Conservation (phyloP, 1,140 invertebrate genomes). For the Pseudomyrmex sp. region DNA sequence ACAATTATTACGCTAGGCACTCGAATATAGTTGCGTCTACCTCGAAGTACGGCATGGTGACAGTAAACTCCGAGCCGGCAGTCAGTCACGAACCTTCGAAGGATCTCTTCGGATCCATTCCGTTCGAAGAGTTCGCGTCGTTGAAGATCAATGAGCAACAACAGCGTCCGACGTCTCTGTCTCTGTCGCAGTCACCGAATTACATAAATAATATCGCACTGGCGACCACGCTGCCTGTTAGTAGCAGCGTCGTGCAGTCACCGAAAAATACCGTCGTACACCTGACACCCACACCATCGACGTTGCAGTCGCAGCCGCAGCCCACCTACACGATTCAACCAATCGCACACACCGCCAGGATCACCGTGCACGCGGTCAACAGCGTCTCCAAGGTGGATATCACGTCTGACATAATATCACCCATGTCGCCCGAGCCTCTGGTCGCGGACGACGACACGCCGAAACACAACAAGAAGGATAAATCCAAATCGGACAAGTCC, state of each 20-base stretch:
- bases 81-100: conserved; percentile 68
- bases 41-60: conserved; percentile 68
- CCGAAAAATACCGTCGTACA: conserved; percentile 35
- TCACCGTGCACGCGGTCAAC: conserved; percentile 75
- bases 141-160: conserved; percentile 75
- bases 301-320: conserved; percentile 76
- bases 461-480: conserved; percentile 83
- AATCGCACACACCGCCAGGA: conserved; percentile 68
- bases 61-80: conserved; percentile 41
- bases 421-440: conserved; percentile 80
- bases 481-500: conserved; percentile 82
- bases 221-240: not conserved
- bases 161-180: conserved; percentile 79
- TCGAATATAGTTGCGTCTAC: conserved; percentile 49
- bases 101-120: conserved; percentile 88
- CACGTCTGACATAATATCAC: conserved; percentile 69
- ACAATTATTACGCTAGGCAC: conserved; percentile 16
- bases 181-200: conserved; percentile 76
- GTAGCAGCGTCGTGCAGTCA: conserved; percentile 2
- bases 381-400: conserved; percentile 72
- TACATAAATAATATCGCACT: conserved; percentile 58
- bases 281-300: conserved; percentile 72
- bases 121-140: conserved; percentile 86
- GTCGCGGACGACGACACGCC: conserved; percentile 70
- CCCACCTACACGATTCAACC: conserved; percentile 64